Conservation (phyloP, 2,797 vertebrate genomes). For the Rhinatrema bivittatum region DNA sequence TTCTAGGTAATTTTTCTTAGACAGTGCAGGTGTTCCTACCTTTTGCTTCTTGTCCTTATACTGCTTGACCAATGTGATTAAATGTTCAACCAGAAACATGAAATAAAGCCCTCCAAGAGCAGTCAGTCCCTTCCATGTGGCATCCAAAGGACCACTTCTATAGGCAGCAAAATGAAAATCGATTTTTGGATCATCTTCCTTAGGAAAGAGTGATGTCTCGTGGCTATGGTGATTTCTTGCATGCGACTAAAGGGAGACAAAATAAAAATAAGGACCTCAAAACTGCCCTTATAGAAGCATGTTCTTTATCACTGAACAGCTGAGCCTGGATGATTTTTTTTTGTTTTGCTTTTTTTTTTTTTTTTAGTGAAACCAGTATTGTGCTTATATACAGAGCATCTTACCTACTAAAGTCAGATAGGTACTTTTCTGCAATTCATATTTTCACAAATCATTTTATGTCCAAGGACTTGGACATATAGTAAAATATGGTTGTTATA, state of each 20-base stretch:
- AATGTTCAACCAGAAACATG: conserved; percentile 96
- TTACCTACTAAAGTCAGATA: too few species aligned
- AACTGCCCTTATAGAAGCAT: too few species aligned
- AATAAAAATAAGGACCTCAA: neutral
- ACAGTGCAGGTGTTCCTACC: conserved; percentile 58
- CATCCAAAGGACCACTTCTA: conserved; percentile 70
- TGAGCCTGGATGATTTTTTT: too few species aligned
- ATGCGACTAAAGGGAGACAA: conserved; percentile 49
- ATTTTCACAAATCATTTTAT: too few species aligned
- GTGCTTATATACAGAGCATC: too few species aligned
- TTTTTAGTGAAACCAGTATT: too few species aligned
- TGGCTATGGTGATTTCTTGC: conserved; percentile 57
- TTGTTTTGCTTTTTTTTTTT: too few species aligned
- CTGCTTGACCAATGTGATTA: conserved; percentile 91
- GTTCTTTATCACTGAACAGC: too few species aligned
- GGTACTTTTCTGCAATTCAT: too few species aligned
- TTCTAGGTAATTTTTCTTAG: too few species aligned
- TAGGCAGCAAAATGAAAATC: conserved; percentile 43
- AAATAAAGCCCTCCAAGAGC: conserved; percentile 88
- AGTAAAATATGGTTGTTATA: too few species aligned
- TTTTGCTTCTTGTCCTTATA: conserved; percentile 97
- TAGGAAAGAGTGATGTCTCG: conserved; percentile 40
- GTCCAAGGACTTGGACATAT: too few species aligned
- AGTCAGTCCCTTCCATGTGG: conserved; percentile 88
- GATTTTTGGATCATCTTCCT: conserved; percentile 42